Conservation (phyloP, 1,140 invertebrate species). For the Brachionus calyciflorus region DNA sequence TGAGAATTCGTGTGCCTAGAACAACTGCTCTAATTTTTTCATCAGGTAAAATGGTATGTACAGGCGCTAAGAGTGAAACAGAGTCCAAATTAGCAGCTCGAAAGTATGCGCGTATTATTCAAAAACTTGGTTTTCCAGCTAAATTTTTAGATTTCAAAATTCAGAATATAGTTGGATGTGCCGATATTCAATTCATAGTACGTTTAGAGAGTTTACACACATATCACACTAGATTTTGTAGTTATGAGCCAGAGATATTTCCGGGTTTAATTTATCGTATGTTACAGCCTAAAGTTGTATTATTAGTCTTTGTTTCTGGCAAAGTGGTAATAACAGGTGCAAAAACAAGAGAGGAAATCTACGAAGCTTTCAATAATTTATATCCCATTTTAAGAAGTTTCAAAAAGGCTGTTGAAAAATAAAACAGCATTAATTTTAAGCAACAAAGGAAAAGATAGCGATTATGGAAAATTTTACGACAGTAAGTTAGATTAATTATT, state of each 20-base stretch:
- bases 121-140: constrained; percentile 95
- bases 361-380: constrained; percentile 99
- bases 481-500: too few relatives aligned
- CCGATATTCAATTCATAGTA: constrained; percentile 98
- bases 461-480: too few relatives aligned
- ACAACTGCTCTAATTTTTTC: constrained; percentile 98
- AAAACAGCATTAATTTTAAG: too few relatives aligned
- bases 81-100: constrained; percentile 90
- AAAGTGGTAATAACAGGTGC: constrained; percentile 97
- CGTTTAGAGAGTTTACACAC: constrained; percentile 91
- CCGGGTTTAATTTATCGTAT: constrained; percentile 98
- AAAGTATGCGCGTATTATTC: constrained; percentile 99
- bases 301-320: constrained; percentile 95
- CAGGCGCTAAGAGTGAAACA: constrained; percentile 99
- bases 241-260: constrained; percentile 75
- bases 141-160: constrained; percentile 99
- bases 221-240: constrained; percentile 52
- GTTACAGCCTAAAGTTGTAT: constrained; percentile 98
- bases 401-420: constrained; percentile 48
- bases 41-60: constrained; percentile 99
- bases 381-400: constrained; percentile 99
- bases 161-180: constrained; percentile 99
- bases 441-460: too few relatives aligned
- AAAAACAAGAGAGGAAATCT: constrained; percentile 95
- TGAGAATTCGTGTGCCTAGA: constrained; percentile 95